Conservation (phyloP, 2,113 vertebrate genomes). For the Alexandromys fortis region DNA sequence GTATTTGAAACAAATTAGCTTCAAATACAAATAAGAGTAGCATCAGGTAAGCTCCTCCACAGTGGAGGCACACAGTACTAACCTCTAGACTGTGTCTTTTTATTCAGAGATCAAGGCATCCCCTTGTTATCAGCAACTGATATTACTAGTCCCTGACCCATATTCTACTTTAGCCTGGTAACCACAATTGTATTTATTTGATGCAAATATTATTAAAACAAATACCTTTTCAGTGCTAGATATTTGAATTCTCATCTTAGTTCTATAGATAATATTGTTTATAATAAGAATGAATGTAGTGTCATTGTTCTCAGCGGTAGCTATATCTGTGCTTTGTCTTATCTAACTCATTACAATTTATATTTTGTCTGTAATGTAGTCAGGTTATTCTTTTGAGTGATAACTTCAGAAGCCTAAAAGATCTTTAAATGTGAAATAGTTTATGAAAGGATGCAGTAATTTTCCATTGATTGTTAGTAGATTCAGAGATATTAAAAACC, state of each 20-base stretch:
- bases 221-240: neutral
- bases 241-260: neutral
- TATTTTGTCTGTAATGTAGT: neutral
- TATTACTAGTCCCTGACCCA: neutral
- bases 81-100: neutral
- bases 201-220: neutral
- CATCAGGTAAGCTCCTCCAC: fast-evolving
- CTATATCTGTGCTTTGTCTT: neutral
- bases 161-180: neutral
- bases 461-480: conserved; percentile 29
- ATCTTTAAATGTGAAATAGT: neutral
- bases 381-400: neutral
- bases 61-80: neutral
- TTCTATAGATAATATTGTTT: neutral
- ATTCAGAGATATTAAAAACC: conserved; percentile 30
- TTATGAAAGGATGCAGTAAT: conserved; percentile 19
- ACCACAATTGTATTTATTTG: neutral
- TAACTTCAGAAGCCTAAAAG: conserved; percentile 15
- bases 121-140: neutral
- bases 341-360: neutral
- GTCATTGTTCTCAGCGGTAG: neutral
- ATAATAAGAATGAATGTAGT: neutral
- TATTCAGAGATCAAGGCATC: neutral
- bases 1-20: neutral
- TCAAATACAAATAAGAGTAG: neutral